Base-by-base conservation (phyloP, 2,888 invertebrate genomes). In the Drosophila antonietae region DNA sequence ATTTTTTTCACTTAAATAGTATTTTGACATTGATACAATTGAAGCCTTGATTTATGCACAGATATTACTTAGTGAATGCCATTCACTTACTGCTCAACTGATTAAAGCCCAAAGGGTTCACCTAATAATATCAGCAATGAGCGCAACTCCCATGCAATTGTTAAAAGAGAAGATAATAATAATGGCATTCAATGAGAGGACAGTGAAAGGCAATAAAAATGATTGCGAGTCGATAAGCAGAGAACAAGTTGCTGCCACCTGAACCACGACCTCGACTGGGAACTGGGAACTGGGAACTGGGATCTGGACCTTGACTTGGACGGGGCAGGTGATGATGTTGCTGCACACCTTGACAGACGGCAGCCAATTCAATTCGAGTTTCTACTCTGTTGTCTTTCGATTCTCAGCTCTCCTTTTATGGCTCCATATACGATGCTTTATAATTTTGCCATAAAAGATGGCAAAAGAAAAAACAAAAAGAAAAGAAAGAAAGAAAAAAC, bases 381-480 rank as follows among this genome's bases (percentile, higher is more conserved):
- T 52, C 9, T 9, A 53, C 80, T 70, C 63, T 61, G 49, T 37
- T 51, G 28, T 49, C 49, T 49, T 49, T 49, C n/a, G 10, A 18
- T 20, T 44, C 28, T 44, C 47, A 39, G 39, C 15, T 14, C 15
- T 14, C 8, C 35, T 68, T 73, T 79, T 75, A 79, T 79, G 63
- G 58, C 37, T 5, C 15, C 37, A 14, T 14, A 18, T 51, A 31
- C 58, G 58, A 75, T 66, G 70, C 56, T 70, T 79, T 71, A 77
- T 77, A 79, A 77, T 77, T 75, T 35, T 37, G 75, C 66, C 70
- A 79, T 77, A 77, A 79, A 70, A 78, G 44, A 43, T 2, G 6
- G 28, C 28, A 28, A 9, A 15, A 8, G 3, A 14, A 7, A 20
- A 46, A 14, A 3, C 7, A 8, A 23, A 28, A 1, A 23, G 23